Evolutionary conservation across 2,888 invertebrate genomes (phyloP), one percentile per base, ranked within the genome.

Genomic region (Dynastes maya): DNA sequence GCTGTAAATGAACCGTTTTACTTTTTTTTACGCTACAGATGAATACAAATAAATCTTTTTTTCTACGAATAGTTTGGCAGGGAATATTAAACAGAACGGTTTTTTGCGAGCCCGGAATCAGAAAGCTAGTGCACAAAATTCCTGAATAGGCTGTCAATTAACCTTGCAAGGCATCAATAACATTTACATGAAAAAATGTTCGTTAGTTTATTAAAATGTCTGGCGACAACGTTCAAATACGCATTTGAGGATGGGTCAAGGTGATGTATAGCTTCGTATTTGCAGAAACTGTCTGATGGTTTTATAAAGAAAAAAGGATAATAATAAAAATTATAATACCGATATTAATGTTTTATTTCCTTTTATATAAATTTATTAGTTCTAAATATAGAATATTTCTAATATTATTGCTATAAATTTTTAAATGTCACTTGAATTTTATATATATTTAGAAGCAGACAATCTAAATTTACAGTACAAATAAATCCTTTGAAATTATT

Each of bases 41-140:
- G 45, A 74, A 74, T 61, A 61, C 61, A 74, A 74, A 74, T 61
- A 74, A 74, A 71, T 40, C 2, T 53, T 32, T 68, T 74, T 74
- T 58, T 16, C 45, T 45, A 51, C 55, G 16, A 58, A 58, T 8
- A 49, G 13, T 74, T 22, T 40, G 61, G 45, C 5, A 45, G 11
- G 16, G 40, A 61, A 61, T 74, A n/a, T 22, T 74, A 45, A 61
- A 45, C 29, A 29, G 37, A 13, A 16, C 27, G 27, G n/a, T 45
- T 74, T 58, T 61, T 68, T 74, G 13, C 13, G 61, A n/a, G 9
- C 13, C 5, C 45, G 29, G 45, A 61, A 74, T 74, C 61, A 8
- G 6, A 68, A 68, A 45, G 16, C 13, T 40, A 13, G 9, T 61
- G 63, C 49, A 49, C 27, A 27, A 74, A 61, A 74, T 74, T 74